Conservation (phyloP, 2,888 invertebrate species). For the Spodoptera picta region DNA sequence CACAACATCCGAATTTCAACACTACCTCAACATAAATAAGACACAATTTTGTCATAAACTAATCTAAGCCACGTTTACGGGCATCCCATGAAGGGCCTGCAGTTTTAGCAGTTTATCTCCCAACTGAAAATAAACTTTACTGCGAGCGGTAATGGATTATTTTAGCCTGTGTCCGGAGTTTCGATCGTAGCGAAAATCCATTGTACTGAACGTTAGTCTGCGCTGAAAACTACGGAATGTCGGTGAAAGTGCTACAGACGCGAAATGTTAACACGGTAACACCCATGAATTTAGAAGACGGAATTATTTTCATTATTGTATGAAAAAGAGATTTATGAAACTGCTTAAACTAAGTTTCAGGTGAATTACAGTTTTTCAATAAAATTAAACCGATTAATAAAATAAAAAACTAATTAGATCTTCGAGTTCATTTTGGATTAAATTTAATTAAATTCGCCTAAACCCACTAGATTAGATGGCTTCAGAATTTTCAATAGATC, state of each 20-base stretch:
- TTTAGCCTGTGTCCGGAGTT: constrained; percentile 56
- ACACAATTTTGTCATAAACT: constrained; percentile 55
- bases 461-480: no score
- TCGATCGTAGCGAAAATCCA: constrained; percentile 70
- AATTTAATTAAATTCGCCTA: no score
- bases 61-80: constrained; percentile 71
- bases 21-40: constrained; percentile 54
- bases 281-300: constrained; percentile 56
- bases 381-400: no score
- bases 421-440: no score
- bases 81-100: constrained; percentile 73
- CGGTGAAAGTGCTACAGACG: constrained; percentile 71
- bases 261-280: constrained; percentile 62
- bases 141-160: constrained; percentile 47
- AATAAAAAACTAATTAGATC: no score
- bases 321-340: constrained; percentile 1
- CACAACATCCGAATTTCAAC: constrained; percentile 59
- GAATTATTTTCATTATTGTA: constrained; percentile 43
- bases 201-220: constrained; percentile 63
- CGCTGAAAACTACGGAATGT: constrained; percentile 68
- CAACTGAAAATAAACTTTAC: constrained; percentile 69
- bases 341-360: no score
- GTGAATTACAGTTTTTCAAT: no score
- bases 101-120: constrained; percentile 68
- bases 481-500: no score